These are phyloP conservation scores for Apostichopus leukothele DNA, from an alignment of 53 echinoderm and acorn worm genomes.

Conservation along the genomic window DNA sequence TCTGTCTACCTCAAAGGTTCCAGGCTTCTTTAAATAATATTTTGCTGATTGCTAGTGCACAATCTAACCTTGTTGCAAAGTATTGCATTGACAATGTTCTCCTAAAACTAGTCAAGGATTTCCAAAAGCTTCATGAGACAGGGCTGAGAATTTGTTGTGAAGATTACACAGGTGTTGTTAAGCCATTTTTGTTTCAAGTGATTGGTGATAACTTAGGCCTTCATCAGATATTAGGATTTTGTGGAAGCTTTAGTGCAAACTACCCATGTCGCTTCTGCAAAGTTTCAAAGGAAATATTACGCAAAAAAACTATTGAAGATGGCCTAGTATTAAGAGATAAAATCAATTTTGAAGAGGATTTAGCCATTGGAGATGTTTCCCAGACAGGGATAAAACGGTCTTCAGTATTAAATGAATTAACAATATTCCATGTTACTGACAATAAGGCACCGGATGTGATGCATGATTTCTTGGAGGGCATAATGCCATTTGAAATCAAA, in stretches of 20 bases:
- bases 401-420: neutral
- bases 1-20: slow-evolving; percentile 21
- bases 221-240: slow-evolving; percentile 60
- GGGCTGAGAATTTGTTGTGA: slow-evolving; percentile 18
- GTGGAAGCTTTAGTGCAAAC: slow-evolving; percentile 60
- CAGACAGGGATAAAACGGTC: neutral
- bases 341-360: neutral
- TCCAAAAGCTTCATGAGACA: slow-evolving; percentile 3
- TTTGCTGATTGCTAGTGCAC: slow-evolving; percentile 26
- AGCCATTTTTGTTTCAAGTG: slow-evolving; percentile 55
- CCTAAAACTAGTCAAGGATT: neutral
- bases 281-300: slow-evolving; percentile 36
- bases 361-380: neutral
- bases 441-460: neutral
- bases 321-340: neutral
- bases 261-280: slow-evolving; percentile 60
- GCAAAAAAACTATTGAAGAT: neutral
- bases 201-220: slow-evolving; percentile 68
- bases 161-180: slow-evolving; percentile 43
- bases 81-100: slow-evolving; percentile 38
- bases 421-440: neutral
- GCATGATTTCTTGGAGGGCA: slow-evolving; percentile 3
- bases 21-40: slow-evolving; percentile 43
- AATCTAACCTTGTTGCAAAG: slow-evolving; percentile 33
- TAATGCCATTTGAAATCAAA: neutral